These are phyloP conservation scores for Zaprionus nigranus DNA, from an alignment of 1,140 invertebrate genomes.

Conservation along the genomic window DNA sequence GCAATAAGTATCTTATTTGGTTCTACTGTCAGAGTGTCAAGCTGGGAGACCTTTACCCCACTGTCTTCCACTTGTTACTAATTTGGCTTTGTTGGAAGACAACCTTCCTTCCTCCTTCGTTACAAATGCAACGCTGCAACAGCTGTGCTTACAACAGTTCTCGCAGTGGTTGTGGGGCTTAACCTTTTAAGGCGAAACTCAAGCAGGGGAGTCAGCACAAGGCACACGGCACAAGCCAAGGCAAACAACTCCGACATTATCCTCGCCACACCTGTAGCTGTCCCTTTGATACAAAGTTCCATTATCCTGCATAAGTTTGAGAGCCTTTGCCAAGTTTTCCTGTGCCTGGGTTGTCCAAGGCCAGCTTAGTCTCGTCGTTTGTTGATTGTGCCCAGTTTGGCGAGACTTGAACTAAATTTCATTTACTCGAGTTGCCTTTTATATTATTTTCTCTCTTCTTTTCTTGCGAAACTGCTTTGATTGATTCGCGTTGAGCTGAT, in stretches of 20 bases:
- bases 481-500: slow-evolving; percentile 64
- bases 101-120: not conserved
- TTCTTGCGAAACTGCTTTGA: slow-evolving; percentile 46
- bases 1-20: slow-evolving; percentile 16
- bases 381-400: not conserved
- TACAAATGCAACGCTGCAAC: slow-evolving; percentile 33
- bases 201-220: no score
- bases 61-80: slow-evolving; percentile 7
- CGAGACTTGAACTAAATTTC: slow-evolving; percentile 21
- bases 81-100: not conserved
- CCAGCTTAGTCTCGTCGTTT: not conserved
- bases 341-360: slow-evolving; percentile 7
- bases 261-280: slow-evolving; percentile 43
- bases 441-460: not conserved
- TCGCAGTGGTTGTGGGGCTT: not conserved
- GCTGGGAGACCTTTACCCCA: not conserved
- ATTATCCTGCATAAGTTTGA: slow-evolving; percentile 18
- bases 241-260: slow-evolving; percentile 23
- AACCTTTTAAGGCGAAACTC: slow-evolving; percentile 3
- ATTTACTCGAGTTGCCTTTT: slow-evolving; percentile 18
- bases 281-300: slow-evolving; percentile 26
- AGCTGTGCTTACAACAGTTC: slow-evolving; percentile 22
- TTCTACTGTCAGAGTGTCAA: slow-evolving; percentile 7
- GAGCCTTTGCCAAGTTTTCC: slow-evolving; percentile 14
- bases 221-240: no score